Base-by-base conservation (phyloP, 1,140 invertebrate species). In the Brachionus paranguensis region DNA sequence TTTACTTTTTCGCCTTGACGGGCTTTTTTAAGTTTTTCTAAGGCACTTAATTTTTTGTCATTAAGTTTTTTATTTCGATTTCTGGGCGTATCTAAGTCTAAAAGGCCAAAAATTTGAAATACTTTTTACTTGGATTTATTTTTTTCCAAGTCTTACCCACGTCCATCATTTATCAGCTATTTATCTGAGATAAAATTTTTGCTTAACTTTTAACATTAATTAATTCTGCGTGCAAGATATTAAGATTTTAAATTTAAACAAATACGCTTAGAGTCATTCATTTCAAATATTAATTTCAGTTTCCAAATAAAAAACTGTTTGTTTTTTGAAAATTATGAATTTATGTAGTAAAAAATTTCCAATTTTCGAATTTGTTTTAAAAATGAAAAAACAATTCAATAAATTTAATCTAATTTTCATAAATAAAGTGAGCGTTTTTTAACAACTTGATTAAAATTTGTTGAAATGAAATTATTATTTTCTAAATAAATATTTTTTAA, bases 11-110 rank as follows among this genome's bases (percentile, higher is more conserved):
- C 81, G 11, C 81, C 81, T 83, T 83, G 81, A 47, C 81, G 37
- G 2, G 47, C 45, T 68, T 60, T 53, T 70, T 72, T 83, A 20
- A 83, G 14, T 83, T 55, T 53, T 72, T 83, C 81, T 37, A 83
- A 83, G n/a, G 81, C 81, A 55, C 6, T 70, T 41, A 83, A 41
- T 81, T 81, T 81, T 64, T 81, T 81, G 33, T 81, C 53, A 68
- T 45, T 64, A 14, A 81, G 20, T 68, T 81, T 81, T 65, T 81
- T 81, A 47, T 64, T 41, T 37, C 78, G 33, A 41, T 43, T 43
- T 12, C 37, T 12, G 11, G 53, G 37, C 12, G 78, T 60, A 24
- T 81, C 78, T 60, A 29, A 33, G 3, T 79, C 78, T 78, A 14
- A 27, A 27, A 29, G 1, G 17, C 8, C 20, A 14, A 33, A 76